Evolutionary conservation across 2,888 invertebrate species (phyloP).

Genomic region (Cantharis nigra): DNA sequence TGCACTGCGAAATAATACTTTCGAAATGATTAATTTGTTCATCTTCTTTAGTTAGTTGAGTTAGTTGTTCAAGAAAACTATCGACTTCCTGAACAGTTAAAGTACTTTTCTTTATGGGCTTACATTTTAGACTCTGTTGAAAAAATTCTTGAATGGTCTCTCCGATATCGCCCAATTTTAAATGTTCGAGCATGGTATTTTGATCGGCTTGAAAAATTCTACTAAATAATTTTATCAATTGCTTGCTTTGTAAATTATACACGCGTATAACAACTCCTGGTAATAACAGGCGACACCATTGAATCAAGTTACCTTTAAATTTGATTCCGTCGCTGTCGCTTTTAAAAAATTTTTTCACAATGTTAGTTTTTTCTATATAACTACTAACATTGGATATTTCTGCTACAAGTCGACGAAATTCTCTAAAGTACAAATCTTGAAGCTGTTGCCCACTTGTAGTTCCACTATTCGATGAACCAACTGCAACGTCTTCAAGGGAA

Average conservation of each 20-base stretch:
- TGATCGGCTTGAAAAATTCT: conserved; percentile 74
- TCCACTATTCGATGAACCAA: not conserved
- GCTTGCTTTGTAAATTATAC: conserved; percentile 92
- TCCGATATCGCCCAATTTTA: conserved; percentile 90
- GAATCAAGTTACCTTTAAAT: conserved; percentile 76
- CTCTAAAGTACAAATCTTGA: conserved; percentile 75
- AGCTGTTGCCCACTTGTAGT: conserved; percentile 24
- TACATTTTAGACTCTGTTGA: conserved; percentile 63
- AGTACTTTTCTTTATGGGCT: conserved; percentile 69
- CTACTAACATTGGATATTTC: conserved; percentile 77
- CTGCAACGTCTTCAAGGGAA: not conserved
- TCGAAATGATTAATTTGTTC: conserved; percentile 81
- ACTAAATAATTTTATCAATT: conserved; percentile 86
- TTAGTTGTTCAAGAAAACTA: conserved; percentile 72
- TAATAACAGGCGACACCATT: conserved; percentile 83
- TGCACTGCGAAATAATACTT: conserved; percentile 75
- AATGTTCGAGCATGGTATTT: conserved; percentile 81
- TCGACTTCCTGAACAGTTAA: conserved; percentile 80
- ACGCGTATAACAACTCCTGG: conserved; percentile 83
- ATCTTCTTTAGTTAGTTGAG: conserved; percentile 81
- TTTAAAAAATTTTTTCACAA: conserved; percentile 69
- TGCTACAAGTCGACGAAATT: conserved; percentile 78
- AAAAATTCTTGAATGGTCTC: conserved; percentile 83
- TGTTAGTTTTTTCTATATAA: conserved; percentile 80
- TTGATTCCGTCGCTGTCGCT: conserved; percentile 63